phyloP scores from a whole-genome alignment of 2,113 vertebrate genomes.

The Malurus alboscapulatus region DNA sequence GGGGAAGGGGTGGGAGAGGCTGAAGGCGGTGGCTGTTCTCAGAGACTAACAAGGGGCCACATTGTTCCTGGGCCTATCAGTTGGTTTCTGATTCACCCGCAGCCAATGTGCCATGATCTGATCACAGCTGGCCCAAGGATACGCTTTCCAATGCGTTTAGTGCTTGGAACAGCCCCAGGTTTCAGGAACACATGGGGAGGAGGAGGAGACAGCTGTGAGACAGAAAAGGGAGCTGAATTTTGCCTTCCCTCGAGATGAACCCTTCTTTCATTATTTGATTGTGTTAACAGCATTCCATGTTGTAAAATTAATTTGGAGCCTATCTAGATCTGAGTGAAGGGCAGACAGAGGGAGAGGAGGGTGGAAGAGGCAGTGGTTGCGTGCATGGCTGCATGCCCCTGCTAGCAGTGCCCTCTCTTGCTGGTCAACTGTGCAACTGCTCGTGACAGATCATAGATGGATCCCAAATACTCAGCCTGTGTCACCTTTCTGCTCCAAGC shows the following conservation, averaged over 20 bases:
- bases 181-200: constrained; percentile 74
- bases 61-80: constrained; percentile 69
- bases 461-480: background rate
- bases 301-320: constrained; percentile 50
- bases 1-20: background rate
- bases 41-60: constrained; percentile 56
- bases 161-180: constrained; percentile 75
- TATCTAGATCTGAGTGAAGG: constrained; percentile 15
- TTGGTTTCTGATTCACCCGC: constrained; percentile 69
- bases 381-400: background rate
- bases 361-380: background rate
- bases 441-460: background rate
- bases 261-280: constrained; percentile 64
- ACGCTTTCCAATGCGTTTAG: constrained; percentile 74
- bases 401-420: background rate
- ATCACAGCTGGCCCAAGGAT: constrained; percentile 79
- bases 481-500: background rate
- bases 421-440: background rate
- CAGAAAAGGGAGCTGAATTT: constrained; percentile 44
- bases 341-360: background rate
- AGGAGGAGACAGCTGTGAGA: constrained; percentile 62
- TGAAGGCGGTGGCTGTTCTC: constrained; percentile 1
- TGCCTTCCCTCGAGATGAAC: constrained; percentile 60
- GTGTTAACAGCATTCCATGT: constrained; percentile 56
- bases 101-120: constrained; percentile 63